phyloP scores from a whole-genome alignment of 2,113 vertebrate species.

The Entomyzon cyanotis region DNA sequence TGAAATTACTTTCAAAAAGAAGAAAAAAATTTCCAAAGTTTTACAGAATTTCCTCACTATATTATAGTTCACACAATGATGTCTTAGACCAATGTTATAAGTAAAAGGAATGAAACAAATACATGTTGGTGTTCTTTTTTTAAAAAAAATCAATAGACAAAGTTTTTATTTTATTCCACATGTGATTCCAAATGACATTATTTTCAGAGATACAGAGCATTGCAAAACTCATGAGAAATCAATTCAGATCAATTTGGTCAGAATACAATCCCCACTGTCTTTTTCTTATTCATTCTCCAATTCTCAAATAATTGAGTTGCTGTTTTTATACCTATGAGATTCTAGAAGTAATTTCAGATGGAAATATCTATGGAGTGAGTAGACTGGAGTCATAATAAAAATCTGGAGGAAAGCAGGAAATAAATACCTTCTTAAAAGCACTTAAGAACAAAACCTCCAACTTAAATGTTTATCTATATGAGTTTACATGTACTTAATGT shows the following conservation, averaged over 20 bases:
- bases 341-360: background rate
- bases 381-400: background rate
- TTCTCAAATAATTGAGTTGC: background rate
- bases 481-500: background rate
- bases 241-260: background rate
- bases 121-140: background rate
- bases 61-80: rapidly evolving
- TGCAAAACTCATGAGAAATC: background rate
- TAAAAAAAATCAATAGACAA: rapidly evolving
- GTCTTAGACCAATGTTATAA: background rate
- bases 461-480: background rate
- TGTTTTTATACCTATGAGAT: background rate
- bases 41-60: background rate
- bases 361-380: background rate
- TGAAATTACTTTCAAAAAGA: background rate
- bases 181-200: background rate
- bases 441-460: background rate
- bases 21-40: background rate
- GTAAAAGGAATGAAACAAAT: background rate
- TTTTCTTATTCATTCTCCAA: background rate
- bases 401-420: background rate
- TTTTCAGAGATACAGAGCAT: background rate
- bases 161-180: background rate
- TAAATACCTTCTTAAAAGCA: background rate
- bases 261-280: background rate